Percentiles rank a stretch among this genome's conserved stretches.
Conservation (phyloP, 1,140 invertebrate species). For the Oncopodura yosiiana region DNA sequence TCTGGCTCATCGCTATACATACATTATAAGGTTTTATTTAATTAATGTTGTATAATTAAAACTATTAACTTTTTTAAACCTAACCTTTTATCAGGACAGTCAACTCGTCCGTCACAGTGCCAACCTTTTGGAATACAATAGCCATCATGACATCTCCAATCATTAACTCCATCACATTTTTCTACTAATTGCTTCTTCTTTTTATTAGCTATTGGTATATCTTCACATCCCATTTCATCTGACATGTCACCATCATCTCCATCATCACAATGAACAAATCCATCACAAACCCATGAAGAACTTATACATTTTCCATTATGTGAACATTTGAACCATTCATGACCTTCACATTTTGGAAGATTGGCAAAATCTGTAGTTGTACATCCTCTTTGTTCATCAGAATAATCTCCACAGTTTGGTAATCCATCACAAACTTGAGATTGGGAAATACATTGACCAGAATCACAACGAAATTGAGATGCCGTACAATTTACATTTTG, state of each 20-base stretch:
- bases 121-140: conserved; percentile 42
- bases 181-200: too few relatives aligned
- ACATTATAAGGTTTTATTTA: too few relatives aligned
- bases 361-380: too few relatives aligned
- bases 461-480: conserved; percentile 53
- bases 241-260: conserved; percentile 50
- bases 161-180: conserved; percentile 38
- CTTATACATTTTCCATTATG: neutral
- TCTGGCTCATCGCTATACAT: conserved; percentile 5
- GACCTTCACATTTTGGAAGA: too few relatives aligned
- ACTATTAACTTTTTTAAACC: too few relatives aligned
- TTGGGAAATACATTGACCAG: conserved; percentile 42
- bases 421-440: conserved; percentile 59
- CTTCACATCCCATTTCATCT: conserved; percentile 40
- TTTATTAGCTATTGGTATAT: too few relatives aligned
- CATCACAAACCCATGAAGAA: conserved; percentile 44
- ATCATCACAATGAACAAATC: conserved; percentile 48
- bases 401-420: conserved; percentile 67
- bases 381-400: too few relatives aligned
- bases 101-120: conserved; percentile 35
- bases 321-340: too few relatives aligned
- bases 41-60: too few relatives aligned
- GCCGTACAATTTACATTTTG: too few relatives aligned
- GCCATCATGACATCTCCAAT: conserved; percentile 41
- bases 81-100: neutral